phyloP scores from a whole-genome alignment of 35 echinoderm and acorn worm species.

The Hemicentrotus pulcherrimus region DNA sequence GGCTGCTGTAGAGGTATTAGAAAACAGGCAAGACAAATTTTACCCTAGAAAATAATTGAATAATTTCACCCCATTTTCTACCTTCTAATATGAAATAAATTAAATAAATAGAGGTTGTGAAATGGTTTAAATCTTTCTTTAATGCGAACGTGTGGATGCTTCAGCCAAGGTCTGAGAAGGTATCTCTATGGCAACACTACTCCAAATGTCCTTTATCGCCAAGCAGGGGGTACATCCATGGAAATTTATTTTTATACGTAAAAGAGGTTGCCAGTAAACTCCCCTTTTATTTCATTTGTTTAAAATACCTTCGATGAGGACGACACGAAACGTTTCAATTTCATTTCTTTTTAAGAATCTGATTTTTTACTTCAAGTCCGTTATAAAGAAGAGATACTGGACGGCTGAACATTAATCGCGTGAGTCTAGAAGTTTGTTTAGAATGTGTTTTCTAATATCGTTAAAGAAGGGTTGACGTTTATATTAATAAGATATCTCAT shows the following conservation, averaged over 20 bases:
- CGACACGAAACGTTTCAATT: not conserved
- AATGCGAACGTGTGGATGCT: not conserved
- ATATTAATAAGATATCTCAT: too few species aligned
- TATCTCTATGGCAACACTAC: not conserved
- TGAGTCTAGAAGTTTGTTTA: too few species aligned
- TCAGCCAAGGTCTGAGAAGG: not conserved
- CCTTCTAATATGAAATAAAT: too few species aligned
- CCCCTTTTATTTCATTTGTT: not conserved
- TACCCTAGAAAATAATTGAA: too few species aligned
- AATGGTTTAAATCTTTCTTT: not conserved
- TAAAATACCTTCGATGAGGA: not conserved
- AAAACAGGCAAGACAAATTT: too few species aligned
- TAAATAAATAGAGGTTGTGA: too few species aligned
- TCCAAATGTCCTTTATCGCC: not conserved
- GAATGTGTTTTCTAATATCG: too few species aligned
- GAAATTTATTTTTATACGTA: not conserved
- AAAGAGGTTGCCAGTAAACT: not conserved
- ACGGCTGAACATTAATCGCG: too few species aligned
- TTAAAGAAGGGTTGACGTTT: too few species aligned
- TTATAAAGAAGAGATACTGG: too few species aligned
- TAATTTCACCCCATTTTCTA: too few species aligned
- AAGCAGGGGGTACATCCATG: not conserved
- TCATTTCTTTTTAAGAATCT: not conserved
- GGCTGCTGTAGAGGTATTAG: too few species aligned
- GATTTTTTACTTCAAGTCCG: not conserved